Evolutionary conservation across 2,888 invertebrate genomes (phyloP), one percentile per base, ranked within the genome.

Genomic region (Athalia cordata): DNA sequence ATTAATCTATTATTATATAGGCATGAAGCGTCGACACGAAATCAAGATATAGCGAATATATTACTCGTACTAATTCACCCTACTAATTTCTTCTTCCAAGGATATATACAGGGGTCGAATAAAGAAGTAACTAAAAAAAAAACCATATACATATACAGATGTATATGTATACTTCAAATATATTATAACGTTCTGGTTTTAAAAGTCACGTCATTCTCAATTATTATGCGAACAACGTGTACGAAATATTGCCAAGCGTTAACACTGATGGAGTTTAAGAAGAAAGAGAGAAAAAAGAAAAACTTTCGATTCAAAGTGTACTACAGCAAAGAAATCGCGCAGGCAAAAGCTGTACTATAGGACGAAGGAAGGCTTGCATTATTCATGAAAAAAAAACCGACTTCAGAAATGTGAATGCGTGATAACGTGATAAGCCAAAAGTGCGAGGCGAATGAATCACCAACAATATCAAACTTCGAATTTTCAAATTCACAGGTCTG

Each of bases 351-450:
- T n/a, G 62, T 59, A 72, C 62, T n/a, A 13, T 4, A 7, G 52
- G 49, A 75, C 61, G 75, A 62, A 29, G 43, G 64, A 29, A 75
- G 75, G 13, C n/a, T 52, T 75, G 52, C 75, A 75, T 75, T 50
- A 75, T 75, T 75, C 75, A 75, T 75, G 52, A 50, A 13, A 8
- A 13, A 3, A 29, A 55, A 59, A 57, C 59, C 11, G 75, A 64
- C 47, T 62, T 62, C 11, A 61, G 75, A 75, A 75, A 62, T 62
- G 61, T 62, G 75, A 75, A 75, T 75, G 50, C 75, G 75, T 75
- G 62, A 75, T 75, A 62, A 75, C 61, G 75, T 64, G 75, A 62
- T 75, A 75, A 75, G 75, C 75, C 64, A 61, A 64, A 61, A 72
- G 72, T 72, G 59, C 47, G 72, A 59, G 50, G 62, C 29, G 62